Percentiles rank a stretch among this genome's conserved stretches.
These are phyloP conservation scores for Chymomyza amoena DNA, from an alignment of 2,888 invertebrate genomes.

Conservation along the genomic window DNA sequence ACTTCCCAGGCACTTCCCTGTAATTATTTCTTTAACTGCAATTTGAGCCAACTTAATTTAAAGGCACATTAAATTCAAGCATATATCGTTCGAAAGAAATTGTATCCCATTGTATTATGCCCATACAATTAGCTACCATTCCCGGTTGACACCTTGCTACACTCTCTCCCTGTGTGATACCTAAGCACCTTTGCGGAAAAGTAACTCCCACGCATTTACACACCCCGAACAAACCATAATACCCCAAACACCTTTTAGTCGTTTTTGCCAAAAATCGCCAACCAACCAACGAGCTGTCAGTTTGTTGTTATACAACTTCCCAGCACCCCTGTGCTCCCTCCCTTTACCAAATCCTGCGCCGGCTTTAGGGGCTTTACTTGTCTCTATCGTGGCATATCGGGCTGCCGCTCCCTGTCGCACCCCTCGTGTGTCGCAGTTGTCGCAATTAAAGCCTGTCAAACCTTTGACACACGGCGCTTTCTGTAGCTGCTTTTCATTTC, in stretches of 20 bases:
- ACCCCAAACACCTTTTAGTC: neutral
- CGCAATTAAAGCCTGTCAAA: slow-evolving; percentile 72
- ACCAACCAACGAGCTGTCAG: neutral
- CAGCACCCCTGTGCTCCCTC: no score
- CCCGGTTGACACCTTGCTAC: neutral
- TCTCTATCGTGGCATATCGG: neutral
- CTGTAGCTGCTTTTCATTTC: slow-evolving; percentile 17
- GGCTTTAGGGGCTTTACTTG: neutral
- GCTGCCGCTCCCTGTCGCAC: neutral
- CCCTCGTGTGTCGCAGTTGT: slow-evolving; percentile 2
- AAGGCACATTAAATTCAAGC: neutral
- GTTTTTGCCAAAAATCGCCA: neutral
- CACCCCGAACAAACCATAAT: neutral
- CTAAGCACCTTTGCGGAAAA: neutral
- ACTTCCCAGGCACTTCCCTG: neutral
- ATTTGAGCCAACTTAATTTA: neutral
- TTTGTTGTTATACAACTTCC: neutral
- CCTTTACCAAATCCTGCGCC: neutral
- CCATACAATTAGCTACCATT: neutral
- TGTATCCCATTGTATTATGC: neutral
- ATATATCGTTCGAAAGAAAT: neutral
- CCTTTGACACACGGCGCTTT: slow-evolving; percentile 66
- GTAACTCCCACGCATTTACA: neutral
- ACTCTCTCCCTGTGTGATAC: neutral
- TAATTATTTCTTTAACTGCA: neutral